phyloP scores from a whole-genome alignment of 2,888 invertebrate species.

The Griposia aprilina region DNA sequence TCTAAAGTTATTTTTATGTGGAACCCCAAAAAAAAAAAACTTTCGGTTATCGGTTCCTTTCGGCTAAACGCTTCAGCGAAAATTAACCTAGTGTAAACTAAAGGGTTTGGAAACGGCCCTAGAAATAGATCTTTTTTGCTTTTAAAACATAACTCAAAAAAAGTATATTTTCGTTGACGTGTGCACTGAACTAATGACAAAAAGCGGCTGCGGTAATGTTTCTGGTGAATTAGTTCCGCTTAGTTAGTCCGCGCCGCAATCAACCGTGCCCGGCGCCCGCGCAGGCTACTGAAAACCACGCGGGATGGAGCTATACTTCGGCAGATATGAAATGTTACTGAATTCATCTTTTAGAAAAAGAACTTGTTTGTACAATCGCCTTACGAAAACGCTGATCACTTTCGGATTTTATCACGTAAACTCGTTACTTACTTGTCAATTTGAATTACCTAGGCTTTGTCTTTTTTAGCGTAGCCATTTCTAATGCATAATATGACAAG shows the following conservation, averaged over 20 bases:
- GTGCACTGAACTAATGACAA: conserved; percentile 78
- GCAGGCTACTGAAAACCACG: conserved; percentile 61
- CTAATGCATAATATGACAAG: not conserved
- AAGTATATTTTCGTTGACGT: conserved; percentile 75
- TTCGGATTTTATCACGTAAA: not conserved
- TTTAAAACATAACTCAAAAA: conserved; percentile 68
- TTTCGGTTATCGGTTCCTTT: conserved; percentile 21
- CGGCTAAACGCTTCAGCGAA: conserved; percentile 44
- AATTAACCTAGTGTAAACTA: conserved; percentile 52
- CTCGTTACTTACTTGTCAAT: not conserved
- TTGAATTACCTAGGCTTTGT: no score
- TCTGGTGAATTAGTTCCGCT: conserved; percentile 87
- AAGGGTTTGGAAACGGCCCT: conserved; percentile 56
- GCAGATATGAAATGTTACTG: not conserved
- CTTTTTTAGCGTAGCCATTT: not conserved
- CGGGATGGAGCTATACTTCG: conserved; percentile 8
- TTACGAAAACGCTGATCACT: not conserved
- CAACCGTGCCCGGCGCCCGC: conserved; percentile 80
- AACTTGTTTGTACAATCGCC: not conserved
- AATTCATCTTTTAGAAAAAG: not conserved
- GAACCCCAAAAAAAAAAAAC: not conserved
- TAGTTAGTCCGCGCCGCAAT: conserved; percentile 82
- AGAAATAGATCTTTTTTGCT: conserved; percentile 38
- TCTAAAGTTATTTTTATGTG: not conserved
- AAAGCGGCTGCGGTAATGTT: conserved; percentile 78